Base-by-base conservation (phyloP, 2,797 vertebrate species). In the Helostoma temminkii region DNA sequence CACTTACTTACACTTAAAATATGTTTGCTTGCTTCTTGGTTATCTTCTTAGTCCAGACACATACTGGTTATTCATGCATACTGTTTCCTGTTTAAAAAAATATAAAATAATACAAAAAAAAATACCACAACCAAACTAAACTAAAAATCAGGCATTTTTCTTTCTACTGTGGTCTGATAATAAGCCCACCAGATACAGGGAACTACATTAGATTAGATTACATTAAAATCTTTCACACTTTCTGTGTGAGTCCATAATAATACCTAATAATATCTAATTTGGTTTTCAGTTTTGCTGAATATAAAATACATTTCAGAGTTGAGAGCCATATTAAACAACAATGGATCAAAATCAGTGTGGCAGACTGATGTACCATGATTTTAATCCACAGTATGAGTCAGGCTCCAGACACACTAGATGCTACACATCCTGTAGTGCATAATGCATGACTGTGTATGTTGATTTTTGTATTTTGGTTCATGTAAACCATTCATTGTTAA, bases 1-100 rank as follows among this genome's bases (percentile, higher is more conserved):
- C 21, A 43, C 55, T 37, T 60, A 24, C 28, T 58, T 48, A 61
- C 61, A 57, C 42, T 37, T 21, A 11, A 34, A 37, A 66, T 10
- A 12, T 30, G 15, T 7, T 25, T 15, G 1, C 26, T 19, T 46
- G 49, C n/a, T 25, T 65, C 53, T 39, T n/a, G n/a, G 46, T 52
- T 52, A 18, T 57, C 24, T 18, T 30, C n/a, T 62, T 43, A 30
- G 30, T 42, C 42, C n/a, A 48, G 45, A 67, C 21, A 45, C 12
- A 16, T 9, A 22, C 37, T 28, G 24, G 5, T 12, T 55, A 22
- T 57, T 58, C 39, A 45, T 39, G 18, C 22, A 30, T 67, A 52
- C 19, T 56, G 54, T 63, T 60, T 46, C 5, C 39, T 58, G 9
- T 24, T n/a, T n/a, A 50, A 37, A 41, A 30, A 30, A 30, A 30